phyloP scores from a whole-genome alignment of 2,113 vertebrate species.

The Peromyscus californicus region DNA sequence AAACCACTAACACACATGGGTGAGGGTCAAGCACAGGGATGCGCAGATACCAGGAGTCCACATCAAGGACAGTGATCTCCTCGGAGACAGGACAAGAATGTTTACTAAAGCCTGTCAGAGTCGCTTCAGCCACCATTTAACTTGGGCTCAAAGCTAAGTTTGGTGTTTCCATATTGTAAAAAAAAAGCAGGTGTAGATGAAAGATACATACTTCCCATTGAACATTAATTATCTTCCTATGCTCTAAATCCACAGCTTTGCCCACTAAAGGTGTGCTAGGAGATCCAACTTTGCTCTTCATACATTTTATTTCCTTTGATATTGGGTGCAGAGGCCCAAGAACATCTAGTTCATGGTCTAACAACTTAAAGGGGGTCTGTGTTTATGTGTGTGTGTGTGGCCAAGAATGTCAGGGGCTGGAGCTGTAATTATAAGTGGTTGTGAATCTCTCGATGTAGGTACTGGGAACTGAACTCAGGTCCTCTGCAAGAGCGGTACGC shows the following conservation, averaged over 20 bases:
- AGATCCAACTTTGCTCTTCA: background rate
- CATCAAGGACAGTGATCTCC: background rate
- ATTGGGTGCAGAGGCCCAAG: background rate
- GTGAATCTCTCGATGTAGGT: background rate
- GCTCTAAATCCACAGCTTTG: background rate
- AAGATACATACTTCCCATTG: background rate
- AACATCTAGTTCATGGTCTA: background rate
- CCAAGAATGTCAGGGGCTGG: background rate
- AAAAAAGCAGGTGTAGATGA: background rate
- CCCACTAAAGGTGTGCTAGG: background rate
- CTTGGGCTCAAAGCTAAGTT: background rate
- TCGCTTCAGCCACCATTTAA: background rate
- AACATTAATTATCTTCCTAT: background rate
- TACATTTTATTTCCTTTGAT: background rate
- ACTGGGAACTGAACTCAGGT: background rate
- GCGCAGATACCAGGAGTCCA: background rate
- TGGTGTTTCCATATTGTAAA: background rate
- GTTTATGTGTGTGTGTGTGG: background rate
- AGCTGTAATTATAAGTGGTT: background rate
- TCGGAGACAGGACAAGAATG: background rate
- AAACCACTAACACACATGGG: accelerated
- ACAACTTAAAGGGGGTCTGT: background rate
- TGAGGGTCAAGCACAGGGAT: background rate
- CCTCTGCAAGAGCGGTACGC: background rate
- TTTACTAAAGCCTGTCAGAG: background rate